phyloP scores from a whole-genome alignment of 2,113 vertebrate species.

The Otocyon megalotis region DNA sequence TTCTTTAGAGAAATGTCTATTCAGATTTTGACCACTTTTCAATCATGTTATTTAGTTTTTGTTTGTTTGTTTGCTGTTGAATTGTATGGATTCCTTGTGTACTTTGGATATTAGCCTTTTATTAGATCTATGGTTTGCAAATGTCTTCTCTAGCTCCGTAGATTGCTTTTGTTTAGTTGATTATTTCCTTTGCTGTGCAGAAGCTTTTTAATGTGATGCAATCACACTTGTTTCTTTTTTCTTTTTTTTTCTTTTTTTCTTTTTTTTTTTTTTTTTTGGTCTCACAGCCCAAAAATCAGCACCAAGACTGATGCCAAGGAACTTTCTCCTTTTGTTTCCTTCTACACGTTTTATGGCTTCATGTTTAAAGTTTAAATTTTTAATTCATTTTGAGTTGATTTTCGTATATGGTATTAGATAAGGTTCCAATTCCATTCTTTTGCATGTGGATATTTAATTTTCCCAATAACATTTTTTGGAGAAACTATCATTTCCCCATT shows the following conservation, averaged over 20 bases:
- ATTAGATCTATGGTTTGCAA: background rate
- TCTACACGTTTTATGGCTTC: background rate
- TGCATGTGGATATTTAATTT: background rate
- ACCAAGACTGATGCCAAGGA: background rate
- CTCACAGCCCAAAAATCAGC: background rate
- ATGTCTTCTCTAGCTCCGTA: background rate
- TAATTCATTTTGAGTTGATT: background rate
- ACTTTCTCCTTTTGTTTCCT: background rate
- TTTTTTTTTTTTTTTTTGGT: background rate
- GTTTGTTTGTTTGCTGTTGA: background rate
- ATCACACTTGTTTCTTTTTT: background rate
- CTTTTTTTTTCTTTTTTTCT: background rate
- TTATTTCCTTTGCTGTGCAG: background rate
- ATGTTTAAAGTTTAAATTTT: background rate
- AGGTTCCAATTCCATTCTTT: background rate
- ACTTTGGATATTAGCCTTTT: background rate
- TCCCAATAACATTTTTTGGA: background rate
- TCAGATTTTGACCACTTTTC: background rate
- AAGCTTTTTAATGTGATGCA: background rate
- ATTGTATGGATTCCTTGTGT: background rate
- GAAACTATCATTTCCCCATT: background rate
- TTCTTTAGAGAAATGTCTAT: background rate
- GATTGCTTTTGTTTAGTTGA: background rate
- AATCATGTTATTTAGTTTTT: background rate
- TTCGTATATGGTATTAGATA: background rate